Evolutionary conservation across 2,113 vertebrate genomes (phyloP), one percentile per base, ranked within the genome.

Genomic region (Oryzias melastigma): DNA sequence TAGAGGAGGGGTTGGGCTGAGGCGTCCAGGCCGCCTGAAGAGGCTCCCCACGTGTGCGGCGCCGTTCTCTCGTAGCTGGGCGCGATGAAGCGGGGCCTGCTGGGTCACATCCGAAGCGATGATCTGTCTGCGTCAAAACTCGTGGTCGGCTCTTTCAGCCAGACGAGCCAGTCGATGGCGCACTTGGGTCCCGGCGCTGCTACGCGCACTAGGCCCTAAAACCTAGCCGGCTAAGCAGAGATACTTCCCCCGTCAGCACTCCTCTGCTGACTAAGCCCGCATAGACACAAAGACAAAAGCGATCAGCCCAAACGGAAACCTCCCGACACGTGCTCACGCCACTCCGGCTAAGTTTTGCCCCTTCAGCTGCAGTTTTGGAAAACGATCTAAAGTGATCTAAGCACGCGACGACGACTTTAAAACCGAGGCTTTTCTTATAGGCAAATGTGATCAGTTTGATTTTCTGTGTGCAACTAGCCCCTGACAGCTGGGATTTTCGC

Each of bases 11-110:
- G 82, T 80, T 59, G 87, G 81, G 81, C 73, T 71, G 80, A 85
- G 25, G 5, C 52, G 70, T 55, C 59, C 59, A 60, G 66, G 79
- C 75, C 48, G 52, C 73, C 78, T 63, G 71, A 70, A 71, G 66
- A 78, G 60, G 19, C 65, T 74, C 75, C 81, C 89, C 89, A 90
- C 87, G 88, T 90, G 89, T 86, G 82, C 68, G 72, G 58, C 73
- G 66, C 27, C 43, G 25, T 64, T 77, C 43, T 53, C 22, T 17
- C 17, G 13, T 54, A 12, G 62, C 59, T 24, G 47, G 18, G 42
- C 66, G 56, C 45, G 57, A 43, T 53, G 14, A 62, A 76, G 63
- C 50, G 13, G 35, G 42, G 29, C 22, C n/a, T 14, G 7, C 16
- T 35, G 13, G 53, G 14, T 53, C 68, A 35, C 53, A 35, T 62